Conservation (phyloP, 2,113 vertebrate genomes). For the Callocephalon fimbriatum region DNA sequence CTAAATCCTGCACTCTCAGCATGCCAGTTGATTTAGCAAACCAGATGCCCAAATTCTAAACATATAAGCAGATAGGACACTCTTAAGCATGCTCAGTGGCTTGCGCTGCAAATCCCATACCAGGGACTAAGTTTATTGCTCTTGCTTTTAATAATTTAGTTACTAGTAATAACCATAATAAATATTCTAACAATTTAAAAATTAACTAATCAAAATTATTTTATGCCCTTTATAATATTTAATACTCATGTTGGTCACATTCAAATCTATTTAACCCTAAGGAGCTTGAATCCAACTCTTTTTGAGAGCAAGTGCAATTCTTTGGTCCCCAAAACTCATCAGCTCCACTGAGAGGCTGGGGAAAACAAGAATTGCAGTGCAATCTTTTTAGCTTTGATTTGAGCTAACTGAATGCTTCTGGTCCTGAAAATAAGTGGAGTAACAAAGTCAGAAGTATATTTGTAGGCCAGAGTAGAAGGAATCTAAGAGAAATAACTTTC, state of each 20-base stretch:
- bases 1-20: background rate
- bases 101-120: background rate
- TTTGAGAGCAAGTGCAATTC: background rate
- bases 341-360: background rate
- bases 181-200: background rate
- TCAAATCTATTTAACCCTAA: background rate
- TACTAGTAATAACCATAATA: background rate
- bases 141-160: background rate
- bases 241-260: background rate
- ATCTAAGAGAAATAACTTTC: background rate
- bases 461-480: background rate
- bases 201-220: background rate
- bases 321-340: background rate
- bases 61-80: background rate
- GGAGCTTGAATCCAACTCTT: background rate
- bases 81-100: background rate
- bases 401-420: background rate
- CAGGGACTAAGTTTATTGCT: background rate
- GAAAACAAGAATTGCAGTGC: background rate
- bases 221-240: background rate
- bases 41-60: background rate
- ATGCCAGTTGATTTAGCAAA: rapidly evolving
- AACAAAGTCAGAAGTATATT: background rate
- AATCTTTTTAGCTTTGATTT: background rate
- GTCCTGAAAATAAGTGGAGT: background rate